These are phyloP conservation scores for Hippocampus mohnikei DNA, from an alignment of 2,113 vertebrate genomes.

Conservation along the genomic window DNA sequence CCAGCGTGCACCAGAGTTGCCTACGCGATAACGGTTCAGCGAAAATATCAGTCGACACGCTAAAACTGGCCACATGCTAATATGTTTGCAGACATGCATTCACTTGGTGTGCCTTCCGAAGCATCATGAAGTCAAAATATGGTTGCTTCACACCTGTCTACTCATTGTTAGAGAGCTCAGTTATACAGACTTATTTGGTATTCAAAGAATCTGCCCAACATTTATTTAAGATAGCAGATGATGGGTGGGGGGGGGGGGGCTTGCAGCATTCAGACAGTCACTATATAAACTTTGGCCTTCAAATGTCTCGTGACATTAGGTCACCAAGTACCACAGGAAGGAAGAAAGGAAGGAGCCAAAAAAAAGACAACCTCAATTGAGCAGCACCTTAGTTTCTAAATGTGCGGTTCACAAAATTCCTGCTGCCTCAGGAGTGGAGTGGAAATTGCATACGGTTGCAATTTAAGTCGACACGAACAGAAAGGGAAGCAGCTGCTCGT, in stretches of 20 bases:
- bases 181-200: conserved; percentile 14
- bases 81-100: neutral
- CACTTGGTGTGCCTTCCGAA: neutral
- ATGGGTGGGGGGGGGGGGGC: conserved; percentile 1
- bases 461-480: conserved; percentile 31
- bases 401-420: conserved; percentile 17
- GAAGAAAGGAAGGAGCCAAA: conserved; percentile 7
- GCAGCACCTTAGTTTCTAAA: conserved; percentile 36
- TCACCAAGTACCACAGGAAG: conserved; percentile 27
- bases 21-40: neutral
- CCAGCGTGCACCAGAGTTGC: neutral
- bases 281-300: conserved; percentile 21
- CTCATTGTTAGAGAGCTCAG: conserved; percentile 1
- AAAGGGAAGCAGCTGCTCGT: conserved; percentile 35
- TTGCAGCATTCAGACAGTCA: conserved; percentile 37
- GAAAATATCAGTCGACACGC: neutral
- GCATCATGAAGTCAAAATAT: neutral
- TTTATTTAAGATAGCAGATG: conserved; percentile 45
- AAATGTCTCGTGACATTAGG: conserved; percentile 37
- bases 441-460: conserved; percentile 47
- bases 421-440: conserved; percentile 31
- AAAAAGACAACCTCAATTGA: conserved; percentile 21
- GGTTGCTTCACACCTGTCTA: neutral
- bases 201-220: conserved; percentile 34
- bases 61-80: neutral